Conservation (phyloP, 2,888 invertebrate genomes). For the Xiphydria camelus region DNA sequence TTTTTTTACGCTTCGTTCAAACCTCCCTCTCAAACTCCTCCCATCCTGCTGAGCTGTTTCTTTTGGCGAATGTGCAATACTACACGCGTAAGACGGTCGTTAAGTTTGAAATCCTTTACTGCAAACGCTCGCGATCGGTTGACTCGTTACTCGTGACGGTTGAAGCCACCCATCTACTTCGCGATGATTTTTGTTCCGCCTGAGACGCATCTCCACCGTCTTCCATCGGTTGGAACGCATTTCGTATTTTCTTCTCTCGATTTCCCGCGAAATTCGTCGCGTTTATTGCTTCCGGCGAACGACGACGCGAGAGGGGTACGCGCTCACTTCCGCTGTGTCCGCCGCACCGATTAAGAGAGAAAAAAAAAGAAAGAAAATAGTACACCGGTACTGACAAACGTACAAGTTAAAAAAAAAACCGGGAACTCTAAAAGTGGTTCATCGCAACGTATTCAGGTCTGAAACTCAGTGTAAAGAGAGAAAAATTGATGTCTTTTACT, state of each 20-base stretch:
- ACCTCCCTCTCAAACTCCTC: neutral
- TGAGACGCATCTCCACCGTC: too few relatives aligned
- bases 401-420: constrained; percentile 36
- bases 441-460: constrained; percentile 53
- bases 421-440: constrained; percentile 41
- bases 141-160: too few relatives aligned
- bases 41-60: constrained; percentile 4
- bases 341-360: too few relatives aligned
- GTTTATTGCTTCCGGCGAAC: too few relatives aligned
- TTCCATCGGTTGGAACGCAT: too few relatives aligned
- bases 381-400: constrained; percentile 35
- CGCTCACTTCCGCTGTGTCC: too few relatives aligned
- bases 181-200: too few relatives aligned
- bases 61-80: constrained; percentile 46
- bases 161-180: too few relatives aligned
- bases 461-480: constrained; percentile 41
- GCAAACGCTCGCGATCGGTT: too few relatives aligned
- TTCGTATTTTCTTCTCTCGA: too few relatives aligned
- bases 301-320: too few relatives aligned
- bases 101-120: constrained; percentile 1
- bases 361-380: neutral
- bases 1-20: constrained; percentile 12
- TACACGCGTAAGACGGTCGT: constrained; percentile 27
- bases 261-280: too few relatives aligned
- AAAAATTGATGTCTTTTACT: constrained; percentile 29